Percentiles rank a stretch among this genome's conserved stretches.
phyloP scores from a whole-genome alignment of 2,113 vertebrate genomes.

The Oxygymnocypris stewartii region DNA sequence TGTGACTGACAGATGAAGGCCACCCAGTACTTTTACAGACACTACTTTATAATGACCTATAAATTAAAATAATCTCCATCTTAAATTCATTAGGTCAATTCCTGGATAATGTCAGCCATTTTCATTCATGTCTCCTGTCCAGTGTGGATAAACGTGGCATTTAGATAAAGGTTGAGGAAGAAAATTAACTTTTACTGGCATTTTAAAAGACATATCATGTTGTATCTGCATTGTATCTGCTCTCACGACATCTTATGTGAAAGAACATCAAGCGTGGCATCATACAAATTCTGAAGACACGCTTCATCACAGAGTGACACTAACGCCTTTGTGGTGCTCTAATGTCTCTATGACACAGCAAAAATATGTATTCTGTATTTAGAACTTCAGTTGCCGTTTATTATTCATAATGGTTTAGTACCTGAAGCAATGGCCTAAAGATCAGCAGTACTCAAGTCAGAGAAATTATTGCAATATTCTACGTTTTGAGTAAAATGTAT shows the following conservation, averaged over 20 bases:
- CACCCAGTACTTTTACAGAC: not conserved
- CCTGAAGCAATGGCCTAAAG: not conserved
- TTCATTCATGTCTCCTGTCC: not conserved
- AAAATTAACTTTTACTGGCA: not conserved
- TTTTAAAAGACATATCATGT: not conserved
- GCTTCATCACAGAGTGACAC: conserved; percentile 1
- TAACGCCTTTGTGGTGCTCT: conserved; percentile 18
- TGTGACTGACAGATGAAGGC: not conserved
- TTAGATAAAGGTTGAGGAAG: conserved; percentile 2
- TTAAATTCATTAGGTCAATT: not conserved
- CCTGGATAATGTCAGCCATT: not conserved
- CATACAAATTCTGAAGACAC: conserved; percentile 1
- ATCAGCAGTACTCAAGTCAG: not conserved
- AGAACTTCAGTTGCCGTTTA: not conserved
- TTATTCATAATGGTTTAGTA: not conserved
- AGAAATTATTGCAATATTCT: not conserved
- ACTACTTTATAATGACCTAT: not conserved
- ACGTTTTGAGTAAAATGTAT: not conserved
- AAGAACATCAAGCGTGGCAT: not conserved
- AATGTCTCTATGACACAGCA: conserved; percentile 15
- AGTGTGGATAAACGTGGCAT: not conserved
- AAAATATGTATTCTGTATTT: not conserved
- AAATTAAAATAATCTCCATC: not conserved
- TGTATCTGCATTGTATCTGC: not conserved
- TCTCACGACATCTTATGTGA: not conserved